Percentiles rank a stretch among this genome's conserved stretches.
phyloP scores from a whole-genome alignment of 2,113 vertebrate species.

The Caranx ignobilis region DNA sequence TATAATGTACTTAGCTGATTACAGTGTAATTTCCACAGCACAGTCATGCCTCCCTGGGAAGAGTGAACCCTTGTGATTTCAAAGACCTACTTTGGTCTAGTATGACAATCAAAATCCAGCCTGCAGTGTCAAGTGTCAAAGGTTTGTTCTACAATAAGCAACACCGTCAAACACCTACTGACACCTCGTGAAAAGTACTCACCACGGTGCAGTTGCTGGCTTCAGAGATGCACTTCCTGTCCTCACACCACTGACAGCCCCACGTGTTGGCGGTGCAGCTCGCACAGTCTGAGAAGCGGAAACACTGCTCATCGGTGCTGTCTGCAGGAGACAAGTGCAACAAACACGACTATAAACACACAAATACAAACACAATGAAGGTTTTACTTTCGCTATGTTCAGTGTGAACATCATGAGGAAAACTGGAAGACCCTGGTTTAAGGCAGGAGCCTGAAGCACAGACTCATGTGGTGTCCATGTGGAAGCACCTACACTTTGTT shows the following conservation, averaged over 20 bases:
- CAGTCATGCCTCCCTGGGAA: too few species aligned
- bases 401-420: not conserved
- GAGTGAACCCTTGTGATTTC: not conserved
- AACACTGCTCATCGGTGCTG: constrained; percentile 90
- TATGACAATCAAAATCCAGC: too few species aligned
- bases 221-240: constrained; percentile 94
- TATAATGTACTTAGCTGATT: not conserved
- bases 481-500: not conserved
- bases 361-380: not conserved
- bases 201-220: constrained; percentile 94
- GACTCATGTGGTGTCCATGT: constrained; percentile 4
- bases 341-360: constrained; percentile 14
- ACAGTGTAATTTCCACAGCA: not conserved
- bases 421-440: not conserved
- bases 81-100: too few species aligned
- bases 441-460: not conserved
- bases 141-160: too few species aligned
- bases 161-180: not conserved
- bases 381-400: too few species aligned
- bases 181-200: constrained; percentile 68
- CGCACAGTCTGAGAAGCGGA: constrained; percentile 91
- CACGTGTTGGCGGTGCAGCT: constrained; percentile 95
- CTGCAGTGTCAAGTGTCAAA: too few species aligned
- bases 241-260: constrained; percentile 97
- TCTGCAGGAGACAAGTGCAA: constrained; percentile 76